Evolutionary conservation across 1,140 invertebrate species (phyloP).

Genomic region (Catajapyx aquilonaris): DNA sequence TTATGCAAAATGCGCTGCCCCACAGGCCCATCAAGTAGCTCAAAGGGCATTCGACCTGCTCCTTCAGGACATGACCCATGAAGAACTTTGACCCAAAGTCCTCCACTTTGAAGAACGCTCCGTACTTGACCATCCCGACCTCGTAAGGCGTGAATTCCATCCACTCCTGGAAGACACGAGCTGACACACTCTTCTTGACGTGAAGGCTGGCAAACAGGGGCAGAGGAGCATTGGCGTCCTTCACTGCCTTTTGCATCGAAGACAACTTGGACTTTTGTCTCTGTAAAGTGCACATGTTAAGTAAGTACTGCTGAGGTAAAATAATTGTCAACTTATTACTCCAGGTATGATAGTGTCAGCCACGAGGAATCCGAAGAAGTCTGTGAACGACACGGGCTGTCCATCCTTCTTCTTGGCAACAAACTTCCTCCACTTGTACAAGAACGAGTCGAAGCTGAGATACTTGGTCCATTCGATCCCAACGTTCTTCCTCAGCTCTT

Average conservation of each 20-base stretch:
- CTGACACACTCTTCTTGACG: slow-evolving; percentile 25
- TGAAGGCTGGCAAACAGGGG: slow-evolving; percentile 28
- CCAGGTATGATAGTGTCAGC: slow-evolving; percentile 23
- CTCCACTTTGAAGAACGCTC: slow-evolving; percentile 24
- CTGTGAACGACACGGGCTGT: slow-evolving; percentile 27
- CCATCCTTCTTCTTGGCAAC: slow-evolving; percentile 20
- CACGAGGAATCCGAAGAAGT: slow-evolving; percentile 26
- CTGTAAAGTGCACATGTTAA: slow-evolving; percentile 11
- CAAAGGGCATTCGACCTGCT: slow-evolving; percentile 23
- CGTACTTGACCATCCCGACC: slow-evolving; percentile 28
- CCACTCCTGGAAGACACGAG: slow-evolving; percentile 25
- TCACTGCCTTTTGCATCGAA: slow-evolving; percentile 19
- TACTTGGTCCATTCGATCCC: slow-evolving; percentile 16
- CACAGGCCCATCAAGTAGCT: slow-evolving; percentile 23
- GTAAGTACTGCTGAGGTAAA: neutral
- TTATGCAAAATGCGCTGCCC: slow-evolving; percentile 28
- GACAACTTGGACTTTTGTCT: slow-evolving; percentile 19
- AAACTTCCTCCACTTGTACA: slow-evolving; percentile 19
- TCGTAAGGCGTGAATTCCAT: slow-evolving; percentile 28
- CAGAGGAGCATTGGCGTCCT: slow-evolving; percentile 19
- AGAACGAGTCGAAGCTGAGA: slow-evolving; percentile 17
- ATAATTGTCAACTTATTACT: slow-evolving; percentile 15
- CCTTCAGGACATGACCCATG: slow-evolving; percentile 22
- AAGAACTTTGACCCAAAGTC: slow-evolving; percentile 26
- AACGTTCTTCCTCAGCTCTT: slow-evolving; percentile 22